Conservation (phyloP, 1,140 invertebrate genomes). For the Bacillus rossius region DNA sequence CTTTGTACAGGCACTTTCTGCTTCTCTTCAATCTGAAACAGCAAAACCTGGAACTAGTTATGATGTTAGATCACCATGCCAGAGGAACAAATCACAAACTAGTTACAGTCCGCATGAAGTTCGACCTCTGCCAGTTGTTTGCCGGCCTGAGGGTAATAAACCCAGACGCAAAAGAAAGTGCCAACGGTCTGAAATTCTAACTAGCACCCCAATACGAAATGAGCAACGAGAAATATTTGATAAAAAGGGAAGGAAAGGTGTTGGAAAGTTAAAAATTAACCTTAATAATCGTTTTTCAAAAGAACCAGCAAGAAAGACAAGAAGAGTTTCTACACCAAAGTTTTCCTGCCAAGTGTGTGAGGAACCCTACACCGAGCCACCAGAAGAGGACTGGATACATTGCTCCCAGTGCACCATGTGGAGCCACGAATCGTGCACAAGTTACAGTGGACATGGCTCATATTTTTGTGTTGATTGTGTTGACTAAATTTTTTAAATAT, state of each 20-base stretch:
- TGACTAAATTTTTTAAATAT: too few species aligned
- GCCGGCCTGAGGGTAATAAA: neutral
- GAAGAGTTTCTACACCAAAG: too few species aligned
- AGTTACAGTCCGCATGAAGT: too few species aligned
- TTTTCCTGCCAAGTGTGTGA: conserved; percentile 11
- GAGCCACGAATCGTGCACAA: conserved; percentile 13
- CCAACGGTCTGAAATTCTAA: too few species aligned
- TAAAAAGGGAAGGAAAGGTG: neutral
- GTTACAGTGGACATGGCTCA: neutral
- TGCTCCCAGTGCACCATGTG: conserved; percentile 8
- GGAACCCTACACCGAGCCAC: neutral
- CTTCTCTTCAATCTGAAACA: too few species aligned
- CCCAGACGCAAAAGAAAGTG: neutral
- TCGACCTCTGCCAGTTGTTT: too few species aligned
- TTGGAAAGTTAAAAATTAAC: conserved; percentile 8
- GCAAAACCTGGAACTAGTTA: too few species aligned
- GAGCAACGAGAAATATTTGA: neutral
- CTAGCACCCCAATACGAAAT: neutral
- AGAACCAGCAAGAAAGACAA: too few species aligned
- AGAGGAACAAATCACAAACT: neutral
- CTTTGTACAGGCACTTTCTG: too few species aligned
- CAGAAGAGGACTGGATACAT: conserved; percentile 19
- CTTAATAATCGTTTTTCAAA: too few species aligned
- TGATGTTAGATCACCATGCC: too few species aligned
- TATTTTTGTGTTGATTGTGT: conserved; percentile 8